Evolutionary conservation across 2,113 vertebrate species (phyloP), one percentile per base, ranked within the genome.

Genomic region (Chrysemys picta): DNA sequence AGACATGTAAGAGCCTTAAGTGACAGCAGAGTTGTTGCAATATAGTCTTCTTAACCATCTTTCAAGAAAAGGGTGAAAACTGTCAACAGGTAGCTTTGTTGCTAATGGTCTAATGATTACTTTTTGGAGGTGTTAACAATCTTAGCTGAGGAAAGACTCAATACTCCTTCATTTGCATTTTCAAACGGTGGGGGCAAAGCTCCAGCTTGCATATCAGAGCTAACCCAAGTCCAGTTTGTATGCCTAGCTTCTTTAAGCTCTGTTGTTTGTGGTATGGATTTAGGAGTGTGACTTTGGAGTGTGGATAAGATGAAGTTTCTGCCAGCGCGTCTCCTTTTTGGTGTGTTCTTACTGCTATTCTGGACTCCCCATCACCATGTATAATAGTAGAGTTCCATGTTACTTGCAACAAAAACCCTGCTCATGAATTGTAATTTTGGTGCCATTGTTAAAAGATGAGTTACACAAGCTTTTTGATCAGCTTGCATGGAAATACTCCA

Each of bases 181-280:
- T n/a, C 17, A 42, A 49, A 25, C 29, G 52, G 59, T 3, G 57
- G 25, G 47, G 57, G 42, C 49, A 91, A 47, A 42, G 47, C 7
- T 89, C 95, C 38, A 42, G 57, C 80, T 82, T 52, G 12, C 76
- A 35, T 80, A 80, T 62, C 38, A 79, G 50, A 87, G n/a, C 80
- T 89, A 76, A 54, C 42, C 11, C 56, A 27, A 1, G 14, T 82
- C 65, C 12, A 49, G n/a, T 72, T 94, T 57, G 90, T 94, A 2
- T 14, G 22, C 79, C 31, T 35, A 87, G 12, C 29, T 72, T 6
- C 94, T 96, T 94, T 94, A 85, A 96, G 56, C 89, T 76, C 52
- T 76, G 17, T 31, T 2, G 83, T 83, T 88, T 94, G 10, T 93
- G 76, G 85, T 95, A 93, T 95, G 95, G 85, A 94, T 94, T 97